Percentiles rank a stretch among this genome's conserved stretches.
phyloP scores from a whole-genome alignment of 2,113 vertebrate genomes.

The Narcine bancroftii region DNA sequence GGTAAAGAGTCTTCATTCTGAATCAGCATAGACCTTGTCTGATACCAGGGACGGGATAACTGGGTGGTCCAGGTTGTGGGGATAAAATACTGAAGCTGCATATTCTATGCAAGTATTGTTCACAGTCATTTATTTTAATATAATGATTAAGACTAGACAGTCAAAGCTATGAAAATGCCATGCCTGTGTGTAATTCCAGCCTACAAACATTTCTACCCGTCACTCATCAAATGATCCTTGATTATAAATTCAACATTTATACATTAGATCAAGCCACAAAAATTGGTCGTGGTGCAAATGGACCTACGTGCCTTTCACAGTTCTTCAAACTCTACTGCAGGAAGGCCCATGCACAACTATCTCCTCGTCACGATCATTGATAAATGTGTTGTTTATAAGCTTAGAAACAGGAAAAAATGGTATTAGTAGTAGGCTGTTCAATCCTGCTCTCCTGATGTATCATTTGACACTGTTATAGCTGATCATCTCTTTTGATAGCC shows the following conservation, averaged over 20 bases:
- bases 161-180: background rate
- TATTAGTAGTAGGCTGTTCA: no score
- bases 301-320: background rate
- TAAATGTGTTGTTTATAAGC: no score
- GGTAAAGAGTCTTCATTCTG: background rate
- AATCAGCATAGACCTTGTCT: background rate
- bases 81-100: background rate
- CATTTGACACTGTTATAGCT: no score
- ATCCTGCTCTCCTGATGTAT: no score
- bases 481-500: no score
- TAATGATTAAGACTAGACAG: background rate
- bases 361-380: no score
- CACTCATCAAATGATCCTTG: background rate
- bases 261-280: background rate
- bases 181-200: background rate
- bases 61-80: background rate
- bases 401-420: no score
- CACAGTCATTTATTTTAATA: background rate
- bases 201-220: background rate
- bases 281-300: background rate
- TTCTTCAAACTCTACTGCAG: background rate
- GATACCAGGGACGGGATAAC: background rate
- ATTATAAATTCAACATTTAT: background rate
- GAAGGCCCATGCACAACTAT: background rate
- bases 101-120: background rate